Conservation (phyloP, 2,797 vertebrate species). For the Rhinoraja longicauda region DNA sequence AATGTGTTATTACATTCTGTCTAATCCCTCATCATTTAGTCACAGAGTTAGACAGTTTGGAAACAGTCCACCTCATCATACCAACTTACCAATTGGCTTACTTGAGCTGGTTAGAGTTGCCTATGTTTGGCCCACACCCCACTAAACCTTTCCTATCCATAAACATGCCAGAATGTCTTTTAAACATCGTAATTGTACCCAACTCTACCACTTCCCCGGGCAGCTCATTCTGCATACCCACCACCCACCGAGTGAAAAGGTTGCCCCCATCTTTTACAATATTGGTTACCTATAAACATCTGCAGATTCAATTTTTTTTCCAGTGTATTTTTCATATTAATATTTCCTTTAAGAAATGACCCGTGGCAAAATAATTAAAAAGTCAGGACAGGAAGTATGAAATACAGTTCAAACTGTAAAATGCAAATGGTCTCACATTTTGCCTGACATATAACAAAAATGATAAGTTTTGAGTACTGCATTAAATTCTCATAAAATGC, state of each 20-base stretch:
- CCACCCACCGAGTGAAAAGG: no score
- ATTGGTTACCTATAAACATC: neutral
- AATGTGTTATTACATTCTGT: neutral
- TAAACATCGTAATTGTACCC: no score
- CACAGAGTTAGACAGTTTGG: no score
- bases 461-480: neutral
- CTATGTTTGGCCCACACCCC: no score
- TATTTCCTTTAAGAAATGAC: neutral
- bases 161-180: no score
- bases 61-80: no score
- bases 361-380: neutral
- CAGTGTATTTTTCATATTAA: neutral
- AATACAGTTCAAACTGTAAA: neutral
- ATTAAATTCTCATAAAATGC: neutral
- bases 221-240: no score
- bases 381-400: neutral
- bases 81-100: no score
- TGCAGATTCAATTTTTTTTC: neutral
- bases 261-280: neutral
- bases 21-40: neutral
- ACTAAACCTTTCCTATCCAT: no score
- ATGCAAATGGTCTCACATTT: slow-evolving; percentile 1
- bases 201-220: no score
- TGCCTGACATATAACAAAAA: neutral
- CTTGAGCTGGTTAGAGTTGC: no score